phyloP scores from a whole-genome alignment of 2,888 invertebrate genomes.

The Drosophila kokeensis region DNA sequence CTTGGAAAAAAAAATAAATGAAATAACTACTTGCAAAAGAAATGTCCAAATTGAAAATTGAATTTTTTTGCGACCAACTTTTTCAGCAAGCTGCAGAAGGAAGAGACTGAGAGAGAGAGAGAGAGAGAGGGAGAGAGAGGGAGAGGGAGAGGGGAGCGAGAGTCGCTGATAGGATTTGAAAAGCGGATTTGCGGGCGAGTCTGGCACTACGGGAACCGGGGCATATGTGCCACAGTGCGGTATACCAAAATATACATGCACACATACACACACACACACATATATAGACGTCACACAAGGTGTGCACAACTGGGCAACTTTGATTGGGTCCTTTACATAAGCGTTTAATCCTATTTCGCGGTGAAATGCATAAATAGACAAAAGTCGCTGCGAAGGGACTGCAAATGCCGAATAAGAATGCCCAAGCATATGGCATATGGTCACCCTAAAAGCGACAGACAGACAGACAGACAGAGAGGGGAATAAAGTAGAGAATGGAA shows the following conservation, averaged over 20 bases:
- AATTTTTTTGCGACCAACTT: constrained; percentile 68
- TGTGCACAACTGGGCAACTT: constrained; percentile 66
- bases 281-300: constrained; percentile 62
- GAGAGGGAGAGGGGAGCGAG: constrained; percentile 4
- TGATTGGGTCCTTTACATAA: constrained; percentile 82
- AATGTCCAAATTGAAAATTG: constrained; percentile 77
- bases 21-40: constrained; percentile 60
- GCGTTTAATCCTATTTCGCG: constrained; percentile 84
- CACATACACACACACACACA: neutral
- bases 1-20: constrained; percentile 2
- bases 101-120: neutral
- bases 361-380: constrained; percentile 83
- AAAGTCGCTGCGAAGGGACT: constrained; percentile 52
- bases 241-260: constrained; percentile 9
- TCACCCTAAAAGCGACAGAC: constrained; percentile 47
- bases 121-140: neutral
- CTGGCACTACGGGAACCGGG: constrained; percentile 63
- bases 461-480: constrained; percentile 6
- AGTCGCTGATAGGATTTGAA: constrained; percentile 73
- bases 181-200: constrained; percentile 72
- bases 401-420: constrained; percentile 37
- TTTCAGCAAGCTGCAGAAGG: constrained; percentile 17
- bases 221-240: constrained; percentile 62
- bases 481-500: neutral
- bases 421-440: constrained; percentile 57